Evolutionary conservation across 2,113 vertebrate species (phyloP), one percentile per base, ranked within the genome.

Genomic region (Atrichornis clamosus): DNA sequence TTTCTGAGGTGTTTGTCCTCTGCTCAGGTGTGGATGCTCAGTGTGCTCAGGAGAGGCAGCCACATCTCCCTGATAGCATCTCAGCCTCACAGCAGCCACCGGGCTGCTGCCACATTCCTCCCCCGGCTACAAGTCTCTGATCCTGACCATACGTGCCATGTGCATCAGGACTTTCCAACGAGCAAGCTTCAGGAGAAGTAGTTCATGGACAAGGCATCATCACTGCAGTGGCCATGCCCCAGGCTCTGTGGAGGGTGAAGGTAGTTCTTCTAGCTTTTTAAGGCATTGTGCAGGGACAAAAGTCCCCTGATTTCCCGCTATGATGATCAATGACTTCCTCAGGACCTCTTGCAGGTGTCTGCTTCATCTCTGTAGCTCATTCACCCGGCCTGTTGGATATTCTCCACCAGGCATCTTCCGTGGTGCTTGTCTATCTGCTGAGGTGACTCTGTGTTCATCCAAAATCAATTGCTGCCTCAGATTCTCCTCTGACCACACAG

Each of bases 111-210:
- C 8, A 10, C 59, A 11, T 84, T 68, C 65, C 69, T 93, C 24
- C 33, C 35, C n/a, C 7, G 1, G 41, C 74, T n/a, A 33, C 15
- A 22, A 23, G 47, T 44, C 65, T 81, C 32, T 65, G 33, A 22
- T 72, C 95, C 93, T 96, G 95, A 84, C 82, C 0, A 1, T 85
- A 20, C 87, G 79, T 93, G 89, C 81, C 14, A 21, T 11, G 2
- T 0, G 0, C 49, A 72, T 74, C 60, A 85, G 81, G 52, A 35
- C 62, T 75, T 93, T 41, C 39, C 44, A 67, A 4, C 0, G 0
- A 55, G 69, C 13, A 26, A 63, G n/a, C n/a, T 65, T 49, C 24
- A 32, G 83, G 46, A 83, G 64, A 50, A 27, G 69, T 2, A 50
- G 44, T 49, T 87, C 21, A 10, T 2, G 16, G 44, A 60, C n/a